Conservation (phyloP, 1,140 invertebrate species). For the Drosophila triauraria region DNA sequence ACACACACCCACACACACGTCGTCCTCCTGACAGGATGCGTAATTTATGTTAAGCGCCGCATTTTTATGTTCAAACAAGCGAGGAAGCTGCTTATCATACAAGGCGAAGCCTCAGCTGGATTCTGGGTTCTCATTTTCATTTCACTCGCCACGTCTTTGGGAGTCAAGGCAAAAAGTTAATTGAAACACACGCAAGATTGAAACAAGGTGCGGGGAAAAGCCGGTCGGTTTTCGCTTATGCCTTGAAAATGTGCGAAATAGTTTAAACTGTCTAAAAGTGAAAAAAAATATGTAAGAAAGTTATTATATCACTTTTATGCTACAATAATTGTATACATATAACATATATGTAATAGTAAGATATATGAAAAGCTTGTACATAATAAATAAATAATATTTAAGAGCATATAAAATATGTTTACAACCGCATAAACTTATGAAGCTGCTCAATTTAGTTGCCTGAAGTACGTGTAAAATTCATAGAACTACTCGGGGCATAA, state of each 20-base stretch:
- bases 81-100: conserved; percentile 79
- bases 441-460: background rate
- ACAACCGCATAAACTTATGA: background rate
- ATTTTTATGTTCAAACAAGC: conserved; percentile 83
- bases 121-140: conserved; percentile 53
- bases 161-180: conserved; percentile 77
- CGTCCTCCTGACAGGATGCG: conserved; percentile 66
- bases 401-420: background rate
- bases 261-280: background rate
- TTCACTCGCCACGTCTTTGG: conserved; percentile 56
- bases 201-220: conserved; percentile 46
- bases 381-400: background rate
- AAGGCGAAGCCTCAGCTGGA: conserved; percentile 40
- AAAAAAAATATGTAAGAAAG: background rate
- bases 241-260: background rate
- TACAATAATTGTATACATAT: background rate
- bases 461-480: conserved; percentile 9
- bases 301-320: no score
- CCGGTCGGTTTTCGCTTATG: conserved; percentile 41
- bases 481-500: conserved; percentile 8
- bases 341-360: background rate
- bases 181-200: conserved; percentile 78
- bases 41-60: conserved; percentile 81
- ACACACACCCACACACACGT: conserved; percentile 21
- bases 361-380: background rate